Percentiles rank a stretch among this genome's conserved stretches.
Conservation (phyloP, 2,113 vertebrate genomes). For the Serilophus lunatus region DNA sequence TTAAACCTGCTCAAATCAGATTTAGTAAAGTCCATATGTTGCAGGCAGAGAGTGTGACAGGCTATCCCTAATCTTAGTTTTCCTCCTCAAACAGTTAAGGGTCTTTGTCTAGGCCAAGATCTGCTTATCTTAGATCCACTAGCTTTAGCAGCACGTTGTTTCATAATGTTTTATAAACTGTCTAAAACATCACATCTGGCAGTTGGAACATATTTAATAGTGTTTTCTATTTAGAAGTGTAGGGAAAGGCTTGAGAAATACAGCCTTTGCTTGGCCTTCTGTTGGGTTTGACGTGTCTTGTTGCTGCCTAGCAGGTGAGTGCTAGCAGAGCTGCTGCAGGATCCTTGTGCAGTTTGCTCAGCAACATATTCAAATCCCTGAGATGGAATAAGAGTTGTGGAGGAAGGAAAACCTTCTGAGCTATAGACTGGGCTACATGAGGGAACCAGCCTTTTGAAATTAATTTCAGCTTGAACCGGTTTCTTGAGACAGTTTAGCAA, state of each 20-base stretch:
- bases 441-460: not conserved
- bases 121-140: constrained; percentile 4
- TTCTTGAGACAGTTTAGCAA: not conserved
- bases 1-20: constrained; percentile 22
- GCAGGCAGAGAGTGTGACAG: not conserved
- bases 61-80: not conserved
- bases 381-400: not conserved
- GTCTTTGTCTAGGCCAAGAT: not conserved
- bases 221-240: not conserved
- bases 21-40: constrained; percentile 29
- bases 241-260: not conserved
- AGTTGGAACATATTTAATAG: not conserved
- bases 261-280: not conserved
- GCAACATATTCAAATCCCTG: not conserved
- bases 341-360: not conserved
- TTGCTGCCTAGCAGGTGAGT: not conserved
- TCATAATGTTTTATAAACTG: not conserved
- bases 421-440: not conserved
- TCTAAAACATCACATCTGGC: not conserved
- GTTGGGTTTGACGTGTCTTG: fast-evolving
- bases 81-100: not conserved
- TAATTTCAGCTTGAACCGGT: not conserved
- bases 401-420: not conserved
- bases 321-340: not conserved
- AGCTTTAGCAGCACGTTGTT: not conserved